phyloP scores from a whole-genome alignment of 1,140 invertebrate species.

The Rhopalosiphum maidis region DNA sequence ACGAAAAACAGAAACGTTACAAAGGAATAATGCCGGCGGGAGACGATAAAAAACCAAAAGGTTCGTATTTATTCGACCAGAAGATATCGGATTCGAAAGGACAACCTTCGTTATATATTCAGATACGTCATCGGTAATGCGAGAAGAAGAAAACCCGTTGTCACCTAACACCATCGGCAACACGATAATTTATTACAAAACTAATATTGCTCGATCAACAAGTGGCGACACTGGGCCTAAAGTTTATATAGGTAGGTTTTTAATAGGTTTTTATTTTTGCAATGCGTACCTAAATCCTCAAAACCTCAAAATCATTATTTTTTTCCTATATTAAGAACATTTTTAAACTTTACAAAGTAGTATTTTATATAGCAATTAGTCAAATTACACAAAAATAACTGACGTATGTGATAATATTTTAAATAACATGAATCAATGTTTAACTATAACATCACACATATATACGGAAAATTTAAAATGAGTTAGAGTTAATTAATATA shows the following conservation, averaged over 20 bases:
- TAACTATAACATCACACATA: neutral
- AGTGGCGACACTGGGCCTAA: constrained; percentile 34
- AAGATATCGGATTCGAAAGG: constrained; percentile 50
- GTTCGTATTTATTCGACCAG: constrained; percentile 49
- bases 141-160: constrained; percentile 52
- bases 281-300: neutral
- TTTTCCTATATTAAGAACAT: neutral
- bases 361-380: neutral
- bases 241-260: neutral
- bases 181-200: constrained; percentile 45
- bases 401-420: neutral
- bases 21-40: constrained; percentile 45
- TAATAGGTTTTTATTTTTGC: neutral
- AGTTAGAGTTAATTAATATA: too few species aligned
- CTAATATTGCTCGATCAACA: constrained; percentile 40
- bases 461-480: too few species aligned
- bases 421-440: neutral
- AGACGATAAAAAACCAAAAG: constrained; percentile 31
- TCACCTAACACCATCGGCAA: constrained; percentile 47
- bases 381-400: neutral
- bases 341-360: neutral
- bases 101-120: constrained; percentile 41
- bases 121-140: constrained; percentile 12
- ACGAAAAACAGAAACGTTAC: constrained; percentile 49
- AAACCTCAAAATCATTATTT: neutral